Evolutionary conservation across 2,113 vertebrate genomes (phyloP).

Genomic region (Platycercus adscitus): DNA sequence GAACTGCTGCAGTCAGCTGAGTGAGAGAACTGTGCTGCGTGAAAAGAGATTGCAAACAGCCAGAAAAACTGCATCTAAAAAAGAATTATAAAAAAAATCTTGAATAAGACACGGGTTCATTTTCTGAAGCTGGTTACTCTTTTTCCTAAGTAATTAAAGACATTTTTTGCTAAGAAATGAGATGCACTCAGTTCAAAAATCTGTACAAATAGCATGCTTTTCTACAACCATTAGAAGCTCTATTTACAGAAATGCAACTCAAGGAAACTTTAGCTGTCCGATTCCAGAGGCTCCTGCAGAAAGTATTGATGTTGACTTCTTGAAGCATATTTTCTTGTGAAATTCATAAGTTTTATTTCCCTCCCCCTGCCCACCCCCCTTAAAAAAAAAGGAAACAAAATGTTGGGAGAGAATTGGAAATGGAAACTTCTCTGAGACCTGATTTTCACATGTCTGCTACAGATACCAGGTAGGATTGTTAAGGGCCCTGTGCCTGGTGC

Average conservation of each 20-base stretch:
- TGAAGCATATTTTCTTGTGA: background rate
- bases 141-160: background rate
- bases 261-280: background rate
- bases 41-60: background rate
- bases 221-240: background rate
- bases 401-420: background rate
- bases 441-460: accelerated
- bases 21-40: background rate
- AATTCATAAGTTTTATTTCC: background rate
- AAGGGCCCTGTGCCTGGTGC: background rate
- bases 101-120: background rate
- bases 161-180: background rate
- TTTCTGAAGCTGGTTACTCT: background rate
- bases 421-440: background rate
- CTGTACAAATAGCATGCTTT: background rate
- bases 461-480: background rate
- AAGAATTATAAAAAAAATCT: background rate
- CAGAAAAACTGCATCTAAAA: background rate
- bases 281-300: background rate
- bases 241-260: background rate
- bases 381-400: background rate
- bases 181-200: background rate
- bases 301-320: background rate
- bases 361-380: background rate
- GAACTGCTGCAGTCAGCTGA: background rate